Evolutionary conservation across 2,888 invertebrate species (phyloP), one percentile per base, ranked within the genome.

Genomic region (Brenthis hecate): DNA sequence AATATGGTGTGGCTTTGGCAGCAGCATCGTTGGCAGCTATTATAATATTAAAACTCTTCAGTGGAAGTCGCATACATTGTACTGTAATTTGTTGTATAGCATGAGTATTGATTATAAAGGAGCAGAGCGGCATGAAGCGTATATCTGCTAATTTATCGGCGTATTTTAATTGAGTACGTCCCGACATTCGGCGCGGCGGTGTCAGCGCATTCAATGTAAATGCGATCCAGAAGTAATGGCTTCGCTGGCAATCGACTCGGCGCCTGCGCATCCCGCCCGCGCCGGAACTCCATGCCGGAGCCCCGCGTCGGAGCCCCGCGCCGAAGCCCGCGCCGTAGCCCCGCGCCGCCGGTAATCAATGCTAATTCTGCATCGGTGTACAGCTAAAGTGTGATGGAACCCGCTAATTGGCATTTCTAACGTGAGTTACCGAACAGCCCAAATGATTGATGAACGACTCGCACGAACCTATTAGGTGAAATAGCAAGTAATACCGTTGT

Each of bases 171-270:
- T 89, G 88, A 81, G 81, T 76, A 81, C 84, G 81, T 82, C 85
- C 76, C 81, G 81, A 77, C 76, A 78, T 74, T 72, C 70, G 74
- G 74, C 73, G 70, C 69, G 69, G 77, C 79, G 77, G 78, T 67
- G 79, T 80, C 76, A 77, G 80, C 75, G 85, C 91, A 91, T 91
- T 91, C 91, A 91, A 91, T 91, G 91, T 88, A 87, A 91, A 91
- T 91, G 88, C 77, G 84, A 76, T 79, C 81, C 78, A 77, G 82
- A 83, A 87, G 85, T 87, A 85, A 88, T 87, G 89, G 85, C 81
- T 82, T 81, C 79, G 82, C 80, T 77, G 83, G 77, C 87, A 81
- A 86, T 85, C 81, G 86, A 77, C 77, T 75, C 76, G 71, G 51
- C 58, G 64, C 65, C 60, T 57, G 58, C 60, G 60, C 60, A 60